These are phyloP conservation scores for Turritopsis dohrnii DNA, from an alignment of 30 jellyfish, hydroid and myxozoan species.

Conservation along the genomic window DNA sequence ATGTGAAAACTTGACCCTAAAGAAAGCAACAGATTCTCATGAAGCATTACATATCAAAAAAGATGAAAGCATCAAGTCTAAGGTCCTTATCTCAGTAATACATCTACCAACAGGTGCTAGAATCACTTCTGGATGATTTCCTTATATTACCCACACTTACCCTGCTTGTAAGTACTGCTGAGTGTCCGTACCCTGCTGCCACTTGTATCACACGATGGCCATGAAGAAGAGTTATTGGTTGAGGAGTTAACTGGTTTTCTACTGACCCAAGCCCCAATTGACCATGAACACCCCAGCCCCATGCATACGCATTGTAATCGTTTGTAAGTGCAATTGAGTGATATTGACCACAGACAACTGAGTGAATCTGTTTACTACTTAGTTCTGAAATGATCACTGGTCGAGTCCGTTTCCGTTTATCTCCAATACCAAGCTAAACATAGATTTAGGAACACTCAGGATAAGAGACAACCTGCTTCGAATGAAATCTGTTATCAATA, in stretches of 20 bases:
- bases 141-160: conserved; percentile 25
- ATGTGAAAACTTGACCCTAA: conserved; percentile 73
- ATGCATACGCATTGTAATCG: conserved; percentile 69
- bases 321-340: conserved; percentile 80
- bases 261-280: conserved; percentile 66
- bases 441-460: not conserved
- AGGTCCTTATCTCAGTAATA: not conserved
- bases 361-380: conserved; percentile 57
- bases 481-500: not conserved
- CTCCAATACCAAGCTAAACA: conserved; percentile 90
- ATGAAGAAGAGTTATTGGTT: conserved; percentile 40
- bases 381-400: conserved; percentile 73
- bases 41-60: too few species aligned
- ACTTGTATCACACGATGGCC: conserved; percentile 59
- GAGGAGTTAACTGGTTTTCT: conserved; percentile 71
- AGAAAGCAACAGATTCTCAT: too few species aligned
- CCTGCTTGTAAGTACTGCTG: conserved; percentile 73
- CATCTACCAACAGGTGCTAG: not conserved
- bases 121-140: not conserved
- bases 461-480: not conserved
- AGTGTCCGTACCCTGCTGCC: conserved; percentile 95
- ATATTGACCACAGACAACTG: conserved; percentile 80
- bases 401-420: conserved; percentile 74
- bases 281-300: conserved; percentile 99
- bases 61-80: not conserved